Evolutionary conservation across 2,113 vertebrate genomes (phyloP).

Genomic region (Anhinga anhinga): DNA sequence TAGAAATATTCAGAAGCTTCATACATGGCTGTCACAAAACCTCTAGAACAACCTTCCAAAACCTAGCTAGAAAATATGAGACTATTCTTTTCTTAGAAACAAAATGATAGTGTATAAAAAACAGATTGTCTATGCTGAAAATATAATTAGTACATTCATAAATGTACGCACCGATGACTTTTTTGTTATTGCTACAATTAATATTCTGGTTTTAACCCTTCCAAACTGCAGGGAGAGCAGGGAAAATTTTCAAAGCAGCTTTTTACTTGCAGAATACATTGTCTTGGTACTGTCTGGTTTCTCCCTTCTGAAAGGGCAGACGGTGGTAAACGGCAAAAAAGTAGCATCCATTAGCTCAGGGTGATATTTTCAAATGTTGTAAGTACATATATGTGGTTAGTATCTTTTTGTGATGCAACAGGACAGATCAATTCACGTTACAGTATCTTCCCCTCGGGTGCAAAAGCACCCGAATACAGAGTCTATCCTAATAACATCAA

Average conservation of each 20-base stretch:
- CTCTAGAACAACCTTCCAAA: background rate
- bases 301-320: background rate
- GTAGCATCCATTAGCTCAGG: background rate
- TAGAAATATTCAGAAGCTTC: background rate
- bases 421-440: background rate
- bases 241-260: background rate
- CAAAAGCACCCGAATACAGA: background rate
- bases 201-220: background rate
- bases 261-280: background rate
- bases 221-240: background rate
- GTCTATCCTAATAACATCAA: background rate
- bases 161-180: background rate
- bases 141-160: background rate
- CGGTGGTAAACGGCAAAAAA: background rate
- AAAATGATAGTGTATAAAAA: background rate
- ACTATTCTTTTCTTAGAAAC: constrained; percentile 15
- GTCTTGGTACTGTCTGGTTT: background rate
- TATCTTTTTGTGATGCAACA: background rate
- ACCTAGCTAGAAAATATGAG: background rate
- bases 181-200: background rate
- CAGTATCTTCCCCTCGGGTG: background rate
- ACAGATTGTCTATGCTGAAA: background rate
- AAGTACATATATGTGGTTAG: background rate
- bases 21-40: background rate
- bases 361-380: background rate